Conservation (phyloP, 2,113 vertebrate genomes). For the Okapia johnstoni region DNA sequence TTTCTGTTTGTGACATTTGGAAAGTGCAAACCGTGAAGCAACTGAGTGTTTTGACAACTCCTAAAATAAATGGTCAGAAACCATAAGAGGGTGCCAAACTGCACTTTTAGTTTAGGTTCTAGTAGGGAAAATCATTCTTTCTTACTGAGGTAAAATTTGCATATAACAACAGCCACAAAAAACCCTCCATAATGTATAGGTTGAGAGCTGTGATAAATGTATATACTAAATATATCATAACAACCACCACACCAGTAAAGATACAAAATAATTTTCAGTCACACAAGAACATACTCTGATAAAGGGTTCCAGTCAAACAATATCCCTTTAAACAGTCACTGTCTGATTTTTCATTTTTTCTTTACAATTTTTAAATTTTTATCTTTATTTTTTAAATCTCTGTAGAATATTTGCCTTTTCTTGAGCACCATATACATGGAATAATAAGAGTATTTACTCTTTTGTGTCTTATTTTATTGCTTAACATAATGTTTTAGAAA, state of each 20-base stretch:
- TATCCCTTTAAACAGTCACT: neutral
- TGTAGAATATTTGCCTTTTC: neutral
- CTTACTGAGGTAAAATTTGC: neutral
- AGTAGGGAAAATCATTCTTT: neutral
- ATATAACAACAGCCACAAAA: neutral
- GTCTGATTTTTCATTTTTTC: neutral
- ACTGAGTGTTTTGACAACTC: constrained; percentile 44
- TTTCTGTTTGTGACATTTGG: neutral
- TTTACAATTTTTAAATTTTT: neutral
- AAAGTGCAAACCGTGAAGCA: constrained; percentile 10
- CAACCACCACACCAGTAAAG: neutral
- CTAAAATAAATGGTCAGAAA: constrained; percentile 44
- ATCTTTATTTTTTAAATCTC: neutral
- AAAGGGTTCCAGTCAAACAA: neutral
- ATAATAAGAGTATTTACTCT: neutral
- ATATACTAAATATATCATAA: neutral
- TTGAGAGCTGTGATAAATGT: neutral
- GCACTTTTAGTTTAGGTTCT: neutral
- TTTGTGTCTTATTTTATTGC: neutral
- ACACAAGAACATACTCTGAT: neutral
- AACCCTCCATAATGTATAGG: neutral
- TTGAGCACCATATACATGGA: neutral
- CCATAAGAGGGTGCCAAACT: neutral
- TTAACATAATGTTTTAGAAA: neutral
- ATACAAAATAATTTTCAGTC: neutral